Evolutionary conservation across 2,888 invertebrate genomes (phyloP).

Genomic region (Ypsolopha sequella): DNA sequence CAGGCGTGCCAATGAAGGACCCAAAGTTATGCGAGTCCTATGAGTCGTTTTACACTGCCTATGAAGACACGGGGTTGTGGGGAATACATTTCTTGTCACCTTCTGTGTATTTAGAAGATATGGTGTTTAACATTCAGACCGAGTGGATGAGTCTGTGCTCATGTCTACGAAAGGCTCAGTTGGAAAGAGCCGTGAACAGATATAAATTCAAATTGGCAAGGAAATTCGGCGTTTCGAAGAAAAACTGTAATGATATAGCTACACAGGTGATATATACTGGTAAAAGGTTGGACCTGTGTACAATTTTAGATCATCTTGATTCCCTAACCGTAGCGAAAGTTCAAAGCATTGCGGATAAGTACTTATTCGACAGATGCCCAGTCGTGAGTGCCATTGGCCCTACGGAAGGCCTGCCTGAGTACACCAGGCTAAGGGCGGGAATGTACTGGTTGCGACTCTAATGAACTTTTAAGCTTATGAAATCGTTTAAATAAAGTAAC

Average conservation of each 20-base stretch:
- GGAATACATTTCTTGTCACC: conserved; percentile 51
- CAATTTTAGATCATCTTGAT: too few species aligned
- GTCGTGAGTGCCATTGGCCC: conserved; percentile 52
- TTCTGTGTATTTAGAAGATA: conserved; percentile 34
- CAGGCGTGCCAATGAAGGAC: conserved; percentile 23
- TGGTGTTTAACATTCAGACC: conserved; percentile 37
- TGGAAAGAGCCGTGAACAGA: conserved; percentile 32
- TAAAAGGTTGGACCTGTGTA: too few species aligned
- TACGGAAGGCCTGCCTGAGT: conserved; percentile 48
- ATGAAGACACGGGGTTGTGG: conserved; percentile 54
- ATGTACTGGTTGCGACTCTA: conserved; percentile 47
- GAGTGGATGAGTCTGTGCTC: conserved; percentile 48
- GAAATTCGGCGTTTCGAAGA: conserved; percentile 24
- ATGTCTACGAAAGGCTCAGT: conserved; percentile 24
- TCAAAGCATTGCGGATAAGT: conserved; percentile 19
- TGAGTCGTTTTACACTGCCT: conserved; percentile 52
- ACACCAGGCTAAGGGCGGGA: conserved; percentile 33
- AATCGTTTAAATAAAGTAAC: too few species aligned
- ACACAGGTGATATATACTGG: conserved; percentile 34
- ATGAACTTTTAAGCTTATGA: conserved; percentile 2
- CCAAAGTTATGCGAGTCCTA: conserved; percentile 37
- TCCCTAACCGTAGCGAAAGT: too few species aligned
- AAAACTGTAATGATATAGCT: conserved; percentile 42
- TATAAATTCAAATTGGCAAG: conserved; percentile 33
- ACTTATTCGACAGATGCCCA: conserved; percentile 53